Evolutionary conservation across 2,888 invertebrate species (phyloP), one percentile per base, ranked within the genome.

Genomic region (Diplolepis rosae): DNA sequence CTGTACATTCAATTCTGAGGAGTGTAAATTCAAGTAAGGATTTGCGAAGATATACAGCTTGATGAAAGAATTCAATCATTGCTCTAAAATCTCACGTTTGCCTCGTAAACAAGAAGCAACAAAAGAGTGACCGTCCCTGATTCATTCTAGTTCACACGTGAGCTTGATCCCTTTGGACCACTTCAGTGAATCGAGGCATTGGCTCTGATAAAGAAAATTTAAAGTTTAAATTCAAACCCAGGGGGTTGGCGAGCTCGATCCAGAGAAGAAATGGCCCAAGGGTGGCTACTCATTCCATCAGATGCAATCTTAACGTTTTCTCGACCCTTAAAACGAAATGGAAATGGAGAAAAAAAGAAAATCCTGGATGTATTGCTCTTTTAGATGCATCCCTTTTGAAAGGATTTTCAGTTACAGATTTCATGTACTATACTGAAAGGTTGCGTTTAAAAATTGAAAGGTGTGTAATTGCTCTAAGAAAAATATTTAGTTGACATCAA

Each of bases 101-200:
- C 77, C 81, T 83, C 88, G 84, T 88, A 88, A 88, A 88, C 87
- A 88, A 88, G 83, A 81, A 79, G 76, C 83, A 86, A 88, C 88
- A 88, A 88, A 84, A 82, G 81, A 79, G 83, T 87, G 87, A 85
- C 87, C 88, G 83, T 82, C 83, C 77, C 81, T 69, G 73, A 66
- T 67, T 72, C 71, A 65, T 71, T 76, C 70, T 52, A 51, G 68
- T 68, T 65, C 75, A 50, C 74, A 69, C 73, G 71, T 72, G 67
- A 70, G 68, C 70, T 72, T 77, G 79, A 82, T 84, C 83, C 84
- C 83, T 82, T 84, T 72, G 80, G 82, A 79, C 81, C 77, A 83
- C 81, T 83, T 77, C 75, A 77, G 79, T 74, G 83, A 79, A 85
- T 84, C 82, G 82, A 80, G 79, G 78, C 79, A 75, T 78, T 74